Conservation (phyloP, 2,888 invertebrate genomes). For the Drosophila borealis region DNA sequence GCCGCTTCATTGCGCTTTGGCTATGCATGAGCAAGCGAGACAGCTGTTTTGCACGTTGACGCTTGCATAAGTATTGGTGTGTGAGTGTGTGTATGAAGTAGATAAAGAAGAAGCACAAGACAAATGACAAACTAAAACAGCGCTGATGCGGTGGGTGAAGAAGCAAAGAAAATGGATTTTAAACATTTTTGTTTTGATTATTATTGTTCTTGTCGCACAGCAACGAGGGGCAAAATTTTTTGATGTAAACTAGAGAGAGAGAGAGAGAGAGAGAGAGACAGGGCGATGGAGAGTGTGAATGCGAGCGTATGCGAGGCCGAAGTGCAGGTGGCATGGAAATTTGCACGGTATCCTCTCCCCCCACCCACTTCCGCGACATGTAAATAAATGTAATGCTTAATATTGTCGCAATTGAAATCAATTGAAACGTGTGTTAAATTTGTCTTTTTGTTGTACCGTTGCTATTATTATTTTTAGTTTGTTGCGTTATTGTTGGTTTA, state of each 20-base stretch:
- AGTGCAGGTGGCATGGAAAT: constrained; percentile 59
- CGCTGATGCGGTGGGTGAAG: constrained; percentile 61
- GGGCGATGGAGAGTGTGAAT: constrained; percentile 6
- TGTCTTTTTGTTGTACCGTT: constrained; percentile 15
- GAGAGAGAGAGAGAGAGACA: constrained; percentile 18
- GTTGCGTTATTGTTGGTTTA: constrained; percentile 47
- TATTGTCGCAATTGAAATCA: constrained; percentile 70
- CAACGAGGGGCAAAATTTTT: constrained; percentile 66
- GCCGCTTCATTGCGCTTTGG: constrained; percentile 48
- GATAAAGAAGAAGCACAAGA: constrained; percentile 64
- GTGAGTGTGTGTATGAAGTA: constrained; percentile 36
- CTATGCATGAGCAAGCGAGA: constrained; percentile 69
- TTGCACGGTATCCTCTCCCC: constrained; percentile 23
- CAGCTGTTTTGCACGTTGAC: constrained; percentile 63
- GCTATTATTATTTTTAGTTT: constrained; percentile 66
- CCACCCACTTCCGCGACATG: constrained; percentile 26
- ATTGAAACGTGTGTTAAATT: constrained; percentile 58
- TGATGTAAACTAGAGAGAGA: constrained; percentile 51
- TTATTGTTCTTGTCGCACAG: constrained; percentile 78
- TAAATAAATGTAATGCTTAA: constrained; percentile 69
- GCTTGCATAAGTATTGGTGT: constrained; percentile 49
- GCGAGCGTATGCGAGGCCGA: constrained; percentile 40
- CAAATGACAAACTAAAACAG: constrained; percentile 71
- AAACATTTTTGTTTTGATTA: constrained; percentile 82
- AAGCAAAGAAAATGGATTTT: constrained; percentile 78